Evolutionary conservation across 2,113 vertebrate genomes (phyloP).

Genomic region (Apteryx owenii): DNA sequence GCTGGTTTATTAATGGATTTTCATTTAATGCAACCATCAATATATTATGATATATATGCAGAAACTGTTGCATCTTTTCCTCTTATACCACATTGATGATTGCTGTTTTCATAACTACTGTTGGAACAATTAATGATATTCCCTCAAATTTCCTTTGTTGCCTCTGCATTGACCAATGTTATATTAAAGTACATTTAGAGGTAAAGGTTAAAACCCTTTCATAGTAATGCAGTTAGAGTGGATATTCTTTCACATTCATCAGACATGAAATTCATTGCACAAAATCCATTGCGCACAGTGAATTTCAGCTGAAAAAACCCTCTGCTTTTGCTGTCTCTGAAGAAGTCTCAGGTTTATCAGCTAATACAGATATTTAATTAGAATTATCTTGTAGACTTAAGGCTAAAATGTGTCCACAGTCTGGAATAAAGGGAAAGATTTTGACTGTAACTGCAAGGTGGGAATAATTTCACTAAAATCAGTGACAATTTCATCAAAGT

Average conservation of each 20-base stretch:
- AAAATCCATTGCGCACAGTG: background rate
- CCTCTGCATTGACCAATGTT: background rate
- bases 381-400: background rate
- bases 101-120: background rate
- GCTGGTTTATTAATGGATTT: background rate
- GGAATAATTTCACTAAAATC: background rate
- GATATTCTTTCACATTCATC: background rate
- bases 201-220: constrained; percentile 11
- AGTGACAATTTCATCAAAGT: background rate
- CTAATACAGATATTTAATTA: background rate
- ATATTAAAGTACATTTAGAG: background rate
- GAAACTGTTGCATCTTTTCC: background rate
- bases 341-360: background rate
- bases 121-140: background rate
- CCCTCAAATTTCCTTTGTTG: background rate
- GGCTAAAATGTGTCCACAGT: background rate
- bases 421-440: background rate
- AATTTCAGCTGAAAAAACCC: background rate
- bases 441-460: background rate
- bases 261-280: background rate
- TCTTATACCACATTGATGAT: background rate
- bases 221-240: background rate
- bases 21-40: background rate
- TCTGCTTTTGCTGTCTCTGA: background rate
- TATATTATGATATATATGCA: background rate